Evolutionary conservation across 2,797 vertebrate genomes (phyloP), one percentile per base, ranked within the genome.

Genomic region (Kryptolebias ocellatus): DNA sequence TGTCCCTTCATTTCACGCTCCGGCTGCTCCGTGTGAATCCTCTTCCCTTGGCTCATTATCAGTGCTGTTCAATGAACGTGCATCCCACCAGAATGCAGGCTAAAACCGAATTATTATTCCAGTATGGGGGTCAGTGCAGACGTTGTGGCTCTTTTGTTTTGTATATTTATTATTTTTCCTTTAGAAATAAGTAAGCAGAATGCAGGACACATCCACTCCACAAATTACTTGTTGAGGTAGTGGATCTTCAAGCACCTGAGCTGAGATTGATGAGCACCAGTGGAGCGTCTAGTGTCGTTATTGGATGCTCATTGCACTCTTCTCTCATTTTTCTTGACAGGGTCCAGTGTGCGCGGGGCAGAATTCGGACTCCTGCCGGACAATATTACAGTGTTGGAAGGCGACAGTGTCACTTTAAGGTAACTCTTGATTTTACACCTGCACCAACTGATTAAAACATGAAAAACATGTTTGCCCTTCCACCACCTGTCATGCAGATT

Each of bases 351-450:
- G 58, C 89, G 85, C 53, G 94, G 93, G 70, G 92, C 92, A 34
- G 96, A 97, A 81, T 94, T 95, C 83, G 92, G 87, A 87, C 94
- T 94, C 79, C 93, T 94, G 29, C 95, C 95, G 0, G 96, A 96
- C 90, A 97, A 97, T 92, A 96, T 97, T 85, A 97, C 96, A 0
- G 96, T 96, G 65, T 87, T 95, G 63, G 95, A 97, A 90, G 96
- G 96, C 18, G 94, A 96, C 69, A 96, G 93, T 37, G 95, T 96
- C 85, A 94, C 94, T 75, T 92, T 97, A 90, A 97, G 96, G 96
- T 97, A 91, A 91, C 82, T 63, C 69, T 62, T 80, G 62, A 86
- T 76, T 60, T 66, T 64, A 60, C 86, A 90, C 80, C 83, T 87
- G 83, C 87, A 85, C 73, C 60, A 12, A 56, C 73, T 91, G 85